These are phyloP conservation scores for Conus ventricosus DNA, from an alignment of 1,140 invertebrate genomes.

Conservation along the genomic window DNA sequence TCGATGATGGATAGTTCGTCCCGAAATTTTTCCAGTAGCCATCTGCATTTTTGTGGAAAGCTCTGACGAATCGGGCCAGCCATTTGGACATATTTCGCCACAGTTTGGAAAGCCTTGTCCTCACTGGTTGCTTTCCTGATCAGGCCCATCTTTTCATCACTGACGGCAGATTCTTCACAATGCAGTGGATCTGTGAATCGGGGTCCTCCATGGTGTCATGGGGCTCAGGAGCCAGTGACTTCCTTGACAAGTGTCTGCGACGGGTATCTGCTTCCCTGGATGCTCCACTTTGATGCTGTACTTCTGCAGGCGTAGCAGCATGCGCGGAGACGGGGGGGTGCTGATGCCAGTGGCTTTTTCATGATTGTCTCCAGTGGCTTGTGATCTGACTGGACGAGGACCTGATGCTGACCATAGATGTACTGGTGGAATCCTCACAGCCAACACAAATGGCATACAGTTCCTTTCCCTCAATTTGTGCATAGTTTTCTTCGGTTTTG, in stretches of 20 bases:
- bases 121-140: conserved; percentile 21
- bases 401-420: too few species aligned
- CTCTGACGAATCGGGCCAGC: conserved; percentile 18
- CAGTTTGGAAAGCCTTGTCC: not conserved
- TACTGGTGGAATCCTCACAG: too few species aligned
- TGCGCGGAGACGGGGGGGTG: too few species aligned
- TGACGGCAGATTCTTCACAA: conserved; percentile 3
- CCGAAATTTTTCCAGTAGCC: too few species aligned
- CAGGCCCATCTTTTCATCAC: conserved; percentile 2
- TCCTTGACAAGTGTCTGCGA: conserved; percentile 52
- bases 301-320: too few species aligned
- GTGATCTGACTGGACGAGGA: too few species aligned
- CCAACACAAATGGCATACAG: too few species aligned
- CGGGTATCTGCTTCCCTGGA: not conserved
- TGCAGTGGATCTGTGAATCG: conserved; percentile 21
- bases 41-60: not conserved
- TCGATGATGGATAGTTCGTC: too few species aligned
- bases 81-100: not conserved
- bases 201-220: not conserved
- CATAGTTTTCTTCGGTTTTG: conserved; percentile 54
- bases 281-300: too few species aligned
- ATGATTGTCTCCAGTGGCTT: too few species aligned
- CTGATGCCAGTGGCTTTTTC: too few species aligned
- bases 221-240: not conserved
- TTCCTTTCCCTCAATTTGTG: conserved; percentile 39